Evolutionary conservation across 2,888 invertebrate genomes (phyloP), one percentile per base, ranked within the genome.

Genomic region (Oxyscelio sp.): DNA sequence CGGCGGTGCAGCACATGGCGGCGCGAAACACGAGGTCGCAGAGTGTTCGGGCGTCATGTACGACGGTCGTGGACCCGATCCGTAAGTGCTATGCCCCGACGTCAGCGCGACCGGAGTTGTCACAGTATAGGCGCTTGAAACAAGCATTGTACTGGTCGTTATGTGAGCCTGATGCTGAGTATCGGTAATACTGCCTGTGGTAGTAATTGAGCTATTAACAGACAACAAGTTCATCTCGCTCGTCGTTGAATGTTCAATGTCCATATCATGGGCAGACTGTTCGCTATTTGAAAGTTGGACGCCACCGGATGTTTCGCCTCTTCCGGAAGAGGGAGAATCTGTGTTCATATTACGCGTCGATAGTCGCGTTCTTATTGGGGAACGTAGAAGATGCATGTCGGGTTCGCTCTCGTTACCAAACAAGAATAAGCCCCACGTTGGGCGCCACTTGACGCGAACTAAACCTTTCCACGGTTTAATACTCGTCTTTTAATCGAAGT

Each of bases 231-330:
- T n/a, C n/a, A n/a, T n/a, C n/a, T n/a, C n/a, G n/a, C n/a, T n/a
- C n/a, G n/a, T 11, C 38, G 38, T 38, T 38, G 11, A 38, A 38
- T 6, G 11, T 6, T 38, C 38, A 38, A 38, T 11, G 4, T 11
- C 38, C n/a, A 11, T 13, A 38, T 38, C n/a, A 11, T n/a, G 11
- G 2, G 38, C 2, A 38, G 11, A 3, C 11, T 38, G 6, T 38
- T 38, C 11, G 38, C n/a, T 38, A 11, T 38, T 11, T 38, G 38
- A 38, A 38, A 38, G 11, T 38, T 38, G 38, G 38, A 11, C 38
- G 38, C 38, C 38, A 38, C 38, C 38, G 38, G 38, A 38, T 38
- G n/a, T n/a, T n/a, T n/a, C n/a, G n/a, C n/a, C n/a, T n/a, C n/a
- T n/a, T n/a, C n/a, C n/a, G n/a, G n/a, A n/a, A n/a, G n/a, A n/a